phyloP scores from a whole-genome alignment of 2,113 vertebrate species.

The Pitta sordida region DNA sequence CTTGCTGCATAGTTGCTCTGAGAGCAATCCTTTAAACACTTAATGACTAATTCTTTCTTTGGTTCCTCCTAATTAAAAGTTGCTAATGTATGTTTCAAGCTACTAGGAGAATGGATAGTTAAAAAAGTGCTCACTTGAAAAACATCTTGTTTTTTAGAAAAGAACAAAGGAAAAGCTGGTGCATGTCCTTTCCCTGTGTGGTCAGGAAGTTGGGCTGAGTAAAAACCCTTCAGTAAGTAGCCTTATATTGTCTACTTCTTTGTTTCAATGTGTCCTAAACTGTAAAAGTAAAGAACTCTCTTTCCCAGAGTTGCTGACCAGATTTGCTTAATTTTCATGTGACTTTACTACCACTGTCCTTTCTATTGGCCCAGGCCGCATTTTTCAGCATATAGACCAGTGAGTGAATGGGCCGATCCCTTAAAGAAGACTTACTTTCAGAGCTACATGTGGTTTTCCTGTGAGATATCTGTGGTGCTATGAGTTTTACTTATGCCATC shows the following conservation, averaged over 20 bases:
- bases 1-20: background rate
- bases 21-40: background rate
- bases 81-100: background rate
- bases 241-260: background rate
- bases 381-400: background rate
- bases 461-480: background rate
- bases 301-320: background rate
- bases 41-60: background rate
- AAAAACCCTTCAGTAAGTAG: slow-evolving; percentile 96
- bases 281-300: background rate
- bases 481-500: background rate
- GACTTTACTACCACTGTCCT: background rate
- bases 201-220: slow-evolving; percentile 95
- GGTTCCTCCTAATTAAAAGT: background rate
- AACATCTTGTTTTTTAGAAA: slow-evolving; percentile 79
- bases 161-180: slow-evolving; percentile 96
- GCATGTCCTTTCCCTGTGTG: slow-evolving; percentile 93
- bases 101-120: background rate
- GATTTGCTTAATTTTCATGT: background rate
- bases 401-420: background rate
- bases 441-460: background rate
- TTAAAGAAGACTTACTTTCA: background rate
- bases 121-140: background rate
- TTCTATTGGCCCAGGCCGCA: background rate
- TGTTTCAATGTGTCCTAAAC: background rate